Conservation (phyloP, 2,797 vertebrate species). For the Esox lucius region DNA sequence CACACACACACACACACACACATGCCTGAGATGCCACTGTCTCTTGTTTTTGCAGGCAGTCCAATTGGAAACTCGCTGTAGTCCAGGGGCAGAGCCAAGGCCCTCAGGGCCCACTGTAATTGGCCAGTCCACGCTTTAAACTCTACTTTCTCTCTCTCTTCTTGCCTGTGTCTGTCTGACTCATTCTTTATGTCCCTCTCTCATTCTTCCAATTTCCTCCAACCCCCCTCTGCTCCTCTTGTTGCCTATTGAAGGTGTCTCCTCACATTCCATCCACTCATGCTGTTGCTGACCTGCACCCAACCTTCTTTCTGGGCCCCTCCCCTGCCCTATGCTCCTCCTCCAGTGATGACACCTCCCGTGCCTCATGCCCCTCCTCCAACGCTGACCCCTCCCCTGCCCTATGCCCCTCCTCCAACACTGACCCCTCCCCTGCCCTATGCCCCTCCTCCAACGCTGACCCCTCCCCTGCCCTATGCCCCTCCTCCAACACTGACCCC, state of each 20-base stretch:
- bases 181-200: background rate
- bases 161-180: background rate
- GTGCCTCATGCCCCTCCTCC: no score
- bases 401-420: no score
- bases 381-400: no score
- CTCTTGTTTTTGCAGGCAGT: slow-evolving; percentile 52
- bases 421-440: no score
- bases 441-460: no score
- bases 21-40: slow-evolving; percentile 16
- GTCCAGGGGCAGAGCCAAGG: slow-evolving; percentile 28
- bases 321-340: slow-evolving; percentile 21
- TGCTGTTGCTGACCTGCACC: slow-evolving; percentile 43
- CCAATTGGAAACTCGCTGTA: slow-evolving; percentile 45
- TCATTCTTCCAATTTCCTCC: background rate
- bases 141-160: slow-evolving; percentile 15
- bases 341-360: no score
- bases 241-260: slow-evolving; percentile 49
- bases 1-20: slow-evolving; percentile 7
- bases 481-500: background rate
- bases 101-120: slow-evolving; percentile 39
- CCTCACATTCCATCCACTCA: slow-evolving; percentile 48
- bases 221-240: background rate
- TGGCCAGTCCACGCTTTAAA: slow-evolving; percentile 57
- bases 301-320: background rate
- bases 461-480: no score